Base-by-base conservation (phyloP, 2,888 invertebrate species). In the Pristionchus mayeri region DNA sequence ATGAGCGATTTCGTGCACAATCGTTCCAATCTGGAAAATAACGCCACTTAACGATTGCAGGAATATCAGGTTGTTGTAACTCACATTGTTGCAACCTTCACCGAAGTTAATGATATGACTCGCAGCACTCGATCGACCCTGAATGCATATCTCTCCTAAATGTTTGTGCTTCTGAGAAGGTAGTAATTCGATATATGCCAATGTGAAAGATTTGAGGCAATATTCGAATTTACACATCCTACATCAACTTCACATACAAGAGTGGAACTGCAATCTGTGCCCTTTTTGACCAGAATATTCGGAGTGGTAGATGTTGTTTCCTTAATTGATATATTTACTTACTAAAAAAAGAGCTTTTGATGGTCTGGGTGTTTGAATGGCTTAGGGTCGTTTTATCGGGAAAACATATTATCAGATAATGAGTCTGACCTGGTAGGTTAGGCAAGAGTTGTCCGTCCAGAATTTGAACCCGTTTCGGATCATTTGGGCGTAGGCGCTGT, bases 1-100 rank as follows among this genome's bases (percentile, higher is more conserved):
- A 50, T 78, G 76, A 78, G 76, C 76, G 27, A 78, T 78, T 40
- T 78, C 76, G 21, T 78, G 76, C 18, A 30, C 27, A 13, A 78
- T 78, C 18, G 76, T 78, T 27, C 76, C 76, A 21, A 30, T 30
- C 76, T 78, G 18, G 50, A 78, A n/a, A n/a, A n/a, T n/a, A n/a
- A n/a, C n/a, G n/a, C n/a, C n/a, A n/a, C n/a, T n/a, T n/a, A n/a
- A n/a, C 18, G 6, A 11, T 27, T 18, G 27, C 21, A 16, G n/a
- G 9, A 21, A 54, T 54, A 11, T 40, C 40, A n/a, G n/a, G 44
- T n/a, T n/a, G 24, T n/a, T n/a, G 30, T 2, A 34, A 44, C 76
- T 78, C 21, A 78, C 76, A 18, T 30, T 24, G 11, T 78, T 34
- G 34, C 76, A 78, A 50, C 76, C 76, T 2, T 27, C n/a, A n/a